Evolutionary conservation across 2,888 invertebrate species (phyloP).

Genomic region (Aleiodes leptofemur): DNA sequence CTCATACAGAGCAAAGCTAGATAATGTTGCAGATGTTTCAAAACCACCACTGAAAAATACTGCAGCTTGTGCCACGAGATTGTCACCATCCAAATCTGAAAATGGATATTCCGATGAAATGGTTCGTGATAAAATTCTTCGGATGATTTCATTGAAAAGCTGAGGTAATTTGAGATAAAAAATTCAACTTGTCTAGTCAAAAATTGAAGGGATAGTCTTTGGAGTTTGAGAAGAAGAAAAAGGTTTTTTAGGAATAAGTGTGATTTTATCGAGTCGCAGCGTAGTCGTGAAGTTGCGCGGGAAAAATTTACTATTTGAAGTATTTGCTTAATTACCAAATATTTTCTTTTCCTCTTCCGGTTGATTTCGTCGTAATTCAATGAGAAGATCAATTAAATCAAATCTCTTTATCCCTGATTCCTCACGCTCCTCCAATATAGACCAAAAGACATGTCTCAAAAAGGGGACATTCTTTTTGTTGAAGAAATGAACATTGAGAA

Average conservation of each 20-base stretch:
- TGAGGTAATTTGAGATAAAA: no score
- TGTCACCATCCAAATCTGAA: slow-evolving; percentile 65
- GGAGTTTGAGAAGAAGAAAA: no score
- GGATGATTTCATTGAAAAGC: no score
- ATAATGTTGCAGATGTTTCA: slow-evolving; percentile 64
- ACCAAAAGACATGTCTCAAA: slow-evolving; percentile 72
- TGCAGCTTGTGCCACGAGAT: slow-evolving; percentile 64
- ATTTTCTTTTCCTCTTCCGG: slow-evolving; percentile 45
- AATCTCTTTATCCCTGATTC: slow-evolving; percentile 70
- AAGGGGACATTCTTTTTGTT: slow-evolving; percentile 69
- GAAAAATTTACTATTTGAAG: no score
- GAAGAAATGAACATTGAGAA: slow-evolving; percentile 72
- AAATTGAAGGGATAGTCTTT: no score
- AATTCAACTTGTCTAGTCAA: no score
- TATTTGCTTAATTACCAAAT: slow-evolving; percentile 45
- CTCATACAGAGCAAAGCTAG: slow-evolving; percentile 62
- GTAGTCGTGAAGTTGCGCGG: no score
- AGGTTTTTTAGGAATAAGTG: no score
- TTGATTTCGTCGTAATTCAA: slow-evolving; percentile 71
- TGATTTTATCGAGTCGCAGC: no score
- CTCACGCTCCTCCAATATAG: slow-evolving; percentile 74
- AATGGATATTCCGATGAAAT: background rate
- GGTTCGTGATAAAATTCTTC: no score
- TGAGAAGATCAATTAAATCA: slow-evolving; percentile 76
- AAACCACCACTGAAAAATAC: slow-evolving; percentile 67